A percentile compares a stretch with the other conserved stretches of the same genome.
Evolutionary conservation across 2,888 invertebrate species (phyloP).

Genomic region (Scaptomyza parva): DNA sequence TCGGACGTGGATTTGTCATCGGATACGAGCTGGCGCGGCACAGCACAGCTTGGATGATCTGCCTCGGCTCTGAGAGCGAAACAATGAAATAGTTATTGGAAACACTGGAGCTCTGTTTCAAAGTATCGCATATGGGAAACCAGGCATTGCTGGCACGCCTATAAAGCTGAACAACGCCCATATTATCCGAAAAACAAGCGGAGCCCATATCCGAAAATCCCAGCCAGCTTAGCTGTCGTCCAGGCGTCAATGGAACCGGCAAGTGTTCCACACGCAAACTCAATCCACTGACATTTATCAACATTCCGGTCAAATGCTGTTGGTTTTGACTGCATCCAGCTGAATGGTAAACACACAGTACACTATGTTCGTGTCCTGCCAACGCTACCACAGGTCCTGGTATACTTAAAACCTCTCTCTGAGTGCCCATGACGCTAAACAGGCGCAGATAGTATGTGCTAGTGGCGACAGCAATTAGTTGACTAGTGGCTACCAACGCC

Average conservation of each 20-base stretch:
- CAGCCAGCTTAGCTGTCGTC: constrained; percentile 89
- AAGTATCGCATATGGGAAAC: constrained; percentile 92
- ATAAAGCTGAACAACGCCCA: constrained; percentile 90
- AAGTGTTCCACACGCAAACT: constrained; percentile 86
- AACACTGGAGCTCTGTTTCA: constrained; percentile 88
- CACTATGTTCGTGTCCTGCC: constrained; percentile 87
- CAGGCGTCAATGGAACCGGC: constrained; percentile 88
- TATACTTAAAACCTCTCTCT: constrained; percentile 90
- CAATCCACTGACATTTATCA: constrained; percentile 86
- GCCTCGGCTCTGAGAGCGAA: constrained; percentile 91
- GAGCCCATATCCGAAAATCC: constrained; percentile 93
- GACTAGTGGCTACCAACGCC: constrained; percentile 88
- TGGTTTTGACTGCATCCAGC: constrained; percentile 86
- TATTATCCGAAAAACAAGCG: constrained; percentile 91
- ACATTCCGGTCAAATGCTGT: constrained; percentile 86
- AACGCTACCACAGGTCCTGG: constrained; percentile 91
- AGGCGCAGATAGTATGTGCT: constrained; percentile 91
- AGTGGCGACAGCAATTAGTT: constrained; percentile 93
- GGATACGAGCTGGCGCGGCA: constrained; percentile 97
- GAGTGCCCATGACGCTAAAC: constrained; percentile 94
- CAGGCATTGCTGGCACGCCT: constrained; percentile 90
- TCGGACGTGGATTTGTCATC: constrained; percentile 93
- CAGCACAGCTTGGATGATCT: constrained; percentile 92
- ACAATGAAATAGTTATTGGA: constrained; percentile 91
- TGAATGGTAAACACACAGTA: constrained; percentile 89